Base-by-base conservation (phyloP, 2,888 invertebrate genomes). In the Chrysolina haemoptera region DNA sequence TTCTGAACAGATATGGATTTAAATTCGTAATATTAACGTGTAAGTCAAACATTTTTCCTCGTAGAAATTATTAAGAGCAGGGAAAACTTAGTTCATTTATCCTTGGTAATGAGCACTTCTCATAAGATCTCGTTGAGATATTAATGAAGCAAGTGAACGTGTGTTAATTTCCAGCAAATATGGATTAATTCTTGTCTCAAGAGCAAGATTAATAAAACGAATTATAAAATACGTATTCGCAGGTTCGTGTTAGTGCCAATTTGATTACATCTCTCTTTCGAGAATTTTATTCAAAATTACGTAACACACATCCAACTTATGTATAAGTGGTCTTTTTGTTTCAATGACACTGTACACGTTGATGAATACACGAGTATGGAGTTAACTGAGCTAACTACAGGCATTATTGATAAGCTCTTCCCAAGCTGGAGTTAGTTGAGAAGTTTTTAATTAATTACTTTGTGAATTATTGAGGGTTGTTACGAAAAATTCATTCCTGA, bases 371-470 rank as follows among this genome's bases (percentile, higher is more conserved):
- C 22, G 59, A 27, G 27, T 27, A 35, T 27, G 59, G 35, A 59
- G 59, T 59, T 59, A 59, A 59, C 59, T 59, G 27, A 46, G 46
- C n/a, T 46, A 46, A 46, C 46, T 46, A 46, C 27, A 59, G 59
- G 59, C 59, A 59, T 59, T 27, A 59, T 59, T 59, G 59, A 59
- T 59, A 59, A 59, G 14, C 59, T 35, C 14, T n/a, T n/a, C 22
- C 59, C 22, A 59, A 27, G 59, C 27, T 12, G 59, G n/a, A 22
- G 59, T 59, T 59, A 59, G 59, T 35, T 59, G 14, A 59, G 27
- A 59, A 59, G 59, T 59, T 59, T 59, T 59, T 59, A 59, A 27
- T 59, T 22, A 59, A 59, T 59, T 59, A 27, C 22, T n/a, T 27
- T n/a, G 35, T 59, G 35, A 22, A 59, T 59, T 59, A 59, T 59